Conservation (phyloP, 1,140 invertebrate species). For the Trachymyrmex cornetzi region DNA sequence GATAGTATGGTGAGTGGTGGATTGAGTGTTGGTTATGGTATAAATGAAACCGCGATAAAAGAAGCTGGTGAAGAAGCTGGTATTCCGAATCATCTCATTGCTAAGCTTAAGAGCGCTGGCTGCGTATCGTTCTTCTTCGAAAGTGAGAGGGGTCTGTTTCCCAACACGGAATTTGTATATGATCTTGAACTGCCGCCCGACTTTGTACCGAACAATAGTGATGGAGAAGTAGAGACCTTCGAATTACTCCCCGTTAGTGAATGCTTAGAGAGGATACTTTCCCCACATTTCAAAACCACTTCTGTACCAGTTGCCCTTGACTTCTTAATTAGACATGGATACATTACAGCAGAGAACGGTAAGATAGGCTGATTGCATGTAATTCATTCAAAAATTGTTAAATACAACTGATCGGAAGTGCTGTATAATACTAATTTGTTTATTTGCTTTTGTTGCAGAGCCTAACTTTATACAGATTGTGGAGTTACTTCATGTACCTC, state of each 20-base stretch:
- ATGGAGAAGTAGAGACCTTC: slow-evolving; percentile 97
- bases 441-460: slow-evolving; percentile 88
- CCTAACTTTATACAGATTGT: slow-evolving; percentile 93
- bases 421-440: neutral
- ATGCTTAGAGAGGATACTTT: slow-evolving; percentile 92
- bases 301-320: slow-evolving; percentile 96
- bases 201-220: slow-evolving; percentile 95
- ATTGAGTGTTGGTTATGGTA: slow-evolving; percentile 94
- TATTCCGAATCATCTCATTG: slow-evolving; percentile 91
- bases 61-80: slow-evolving; percentile 98
- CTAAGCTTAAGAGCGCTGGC: slow-evolving; percentile 92
- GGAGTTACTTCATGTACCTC: slow-evolving; percentile 94
- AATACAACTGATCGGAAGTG: neutral
- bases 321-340: slow-evolving; percentile 96
- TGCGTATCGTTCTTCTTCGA: slow-evolving; percentile 97
- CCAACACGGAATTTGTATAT: slow-evolving; percentile 98
- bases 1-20: slow-evolving; percentile 98
- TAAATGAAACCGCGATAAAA: slow-evolving; percentile 95
- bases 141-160: slow-evolving; percentile 96
- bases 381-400: neutral
- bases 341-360: slow-evolving; percentile 96
- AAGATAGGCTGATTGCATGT: slow-evolving; percentile 74
- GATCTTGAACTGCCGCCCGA: slow-evolving; percentile 96
- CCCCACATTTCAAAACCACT: slow-evolving; percentile 96
- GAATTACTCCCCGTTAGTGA: slow-evolving; percentile 93